Evolutionary conservation across 2,888 invertebrate genomes (phyloP), one percentile per base, ranked within the genome.

Genomic region (Danaus chrysippus): DNA sequence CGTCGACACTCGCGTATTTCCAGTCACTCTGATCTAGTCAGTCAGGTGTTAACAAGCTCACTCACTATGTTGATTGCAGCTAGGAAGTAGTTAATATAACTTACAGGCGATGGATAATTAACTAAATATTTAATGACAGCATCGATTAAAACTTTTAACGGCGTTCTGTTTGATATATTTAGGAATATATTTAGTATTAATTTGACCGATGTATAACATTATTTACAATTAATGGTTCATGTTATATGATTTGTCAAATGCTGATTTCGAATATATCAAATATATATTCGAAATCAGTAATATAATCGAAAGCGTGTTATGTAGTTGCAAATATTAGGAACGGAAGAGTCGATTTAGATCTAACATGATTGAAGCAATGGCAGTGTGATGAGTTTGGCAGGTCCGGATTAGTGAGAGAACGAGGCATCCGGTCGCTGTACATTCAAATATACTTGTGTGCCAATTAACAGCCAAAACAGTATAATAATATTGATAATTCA

Each of bases 301-400:
- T n/a, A n/a, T n/a, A n/a, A 13, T 15, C 1, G 9, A 46, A 46
- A 13, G 13, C 2, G 2, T 13, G 15, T 46, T 9, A 13, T 46
- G 6, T n/a, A 13, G 15, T 9, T 11, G 46, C 10, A 10, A 17
- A 49, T 17, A 49, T 17, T 49, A 56, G 68, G 64, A 59, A 61
- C 72, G 75, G 78, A 76, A 75, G 69, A 70, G 58, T 65, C 66
- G 75, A 75, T 76, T 79, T 76, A 73, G 68, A 61, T 68, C 68
- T 75, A 79, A 77, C 72, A 68, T 72, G 72, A 70, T 68, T 70
- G 72, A 73, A 74, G 76, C 71, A 70, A 67, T 69, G 70, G 69
- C 72, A 71, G 77, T 75, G 74, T 77, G 74, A 73, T 74, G 70
- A 68, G 73, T 75, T 78, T 72, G 68, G 65, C 71, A 70, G 59